A percentile compares a stretch with the other conserved stretches of the same genome.
Evolutionary conservation across 2,888 invertebrate species (phyloP).

Genomic region (Mechanitis messenoides): DNA sequence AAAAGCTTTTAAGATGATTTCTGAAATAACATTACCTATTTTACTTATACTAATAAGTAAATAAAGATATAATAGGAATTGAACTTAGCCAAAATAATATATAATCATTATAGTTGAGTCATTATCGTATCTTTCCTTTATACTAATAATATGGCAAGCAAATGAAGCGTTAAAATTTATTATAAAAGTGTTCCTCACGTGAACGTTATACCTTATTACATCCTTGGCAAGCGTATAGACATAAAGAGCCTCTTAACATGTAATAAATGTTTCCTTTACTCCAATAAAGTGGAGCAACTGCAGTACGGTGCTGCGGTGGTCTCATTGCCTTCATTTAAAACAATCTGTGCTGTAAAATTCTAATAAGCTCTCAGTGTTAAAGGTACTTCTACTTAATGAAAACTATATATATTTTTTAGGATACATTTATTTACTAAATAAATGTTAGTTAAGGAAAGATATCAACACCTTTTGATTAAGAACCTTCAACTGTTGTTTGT

Average conservation of each 20-base stretch:
- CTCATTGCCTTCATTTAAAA: slow-evolving; percentile 60
- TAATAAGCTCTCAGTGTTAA: slow-evolving; percentile 26
- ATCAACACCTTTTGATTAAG: no score
- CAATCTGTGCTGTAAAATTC: slow-evolving; percentile 47
- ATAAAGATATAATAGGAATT: no score
- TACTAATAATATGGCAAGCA: neutral
- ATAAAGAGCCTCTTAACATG: slow-evolving; percentile 63
- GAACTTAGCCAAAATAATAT: no score
- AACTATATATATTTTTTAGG: no score
- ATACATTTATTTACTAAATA: no score
- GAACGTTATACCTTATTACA: slow-evolving; percentile 44
- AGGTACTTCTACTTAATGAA: neutral
- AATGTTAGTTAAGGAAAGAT: no score
- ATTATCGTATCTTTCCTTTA: neutral
- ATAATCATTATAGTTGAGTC: neutral
- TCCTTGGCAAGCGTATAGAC: slow-evolving; percentile 58
- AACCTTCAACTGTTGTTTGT: no score
- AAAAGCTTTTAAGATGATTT: no score
- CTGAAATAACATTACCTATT: no score
- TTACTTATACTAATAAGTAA: no score
- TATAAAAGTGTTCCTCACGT: slow-evolving; percentile 9
- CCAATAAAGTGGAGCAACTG: slow-evolving; percentile 56
- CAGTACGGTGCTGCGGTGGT: slow-evolving; percentile 41
- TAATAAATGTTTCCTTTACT: slow-evolving; percentile 64
- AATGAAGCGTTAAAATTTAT: slow-evolving; percentile 4